Evolutionary conservation across 2,797 vertebrate genomes (phyloP), one percentile per base, ranked within the genome.

Genomic region (Ceryle rudis): DNA sequence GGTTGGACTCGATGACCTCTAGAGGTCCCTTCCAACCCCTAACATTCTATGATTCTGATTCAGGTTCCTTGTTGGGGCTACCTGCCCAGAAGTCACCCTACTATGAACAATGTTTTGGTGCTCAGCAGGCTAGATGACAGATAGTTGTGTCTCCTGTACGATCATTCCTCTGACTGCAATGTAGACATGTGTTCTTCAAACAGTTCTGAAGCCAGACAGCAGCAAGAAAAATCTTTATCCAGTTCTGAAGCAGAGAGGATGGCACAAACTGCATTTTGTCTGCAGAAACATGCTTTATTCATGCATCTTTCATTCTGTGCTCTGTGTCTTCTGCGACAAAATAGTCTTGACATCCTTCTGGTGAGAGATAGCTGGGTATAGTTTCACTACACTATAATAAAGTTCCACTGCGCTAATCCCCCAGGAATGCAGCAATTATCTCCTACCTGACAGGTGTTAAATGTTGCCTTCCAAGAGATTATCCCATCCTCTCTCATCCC

Each of bases 401-500:
- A 79, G 51, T 84, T 88, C 80, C 80, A 26, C 41, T 0, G 13
- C 0, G 7, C 46, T 96, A 93, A 96, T 96, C 94, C 89, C 69
- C 20, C 58, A 11, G 85, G 81, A 83, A 91, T 14, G 77, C 28
- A 6, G 87, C 80, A 95, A 91, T 94, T 84, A 88, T 95, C 96
- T 95, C 46, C 58, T 37, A n/a, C 46, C 80, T 86, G 93, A 72
- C 87, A 88, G 93, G 93, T 81, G 87, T 88, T 90, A 66, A 94
- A 88, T 15, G 69, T 75, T 88, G 86, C 46, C 70, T 95, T 95
- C 92, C 72, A 14, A 25, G 85, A 93, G 94, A 96, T 96, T 94
- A 96, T 88, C 89, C 96, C 35, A 3, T 66, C 70, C 89, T 78
- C 79, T 88, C 85, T 86, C 69, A n/a, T 51, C 89, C 71, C 61